Base-by-base conservation (phyloP, 2,888 invertebrate genomes). In the Aphidius colemani region DNA sequence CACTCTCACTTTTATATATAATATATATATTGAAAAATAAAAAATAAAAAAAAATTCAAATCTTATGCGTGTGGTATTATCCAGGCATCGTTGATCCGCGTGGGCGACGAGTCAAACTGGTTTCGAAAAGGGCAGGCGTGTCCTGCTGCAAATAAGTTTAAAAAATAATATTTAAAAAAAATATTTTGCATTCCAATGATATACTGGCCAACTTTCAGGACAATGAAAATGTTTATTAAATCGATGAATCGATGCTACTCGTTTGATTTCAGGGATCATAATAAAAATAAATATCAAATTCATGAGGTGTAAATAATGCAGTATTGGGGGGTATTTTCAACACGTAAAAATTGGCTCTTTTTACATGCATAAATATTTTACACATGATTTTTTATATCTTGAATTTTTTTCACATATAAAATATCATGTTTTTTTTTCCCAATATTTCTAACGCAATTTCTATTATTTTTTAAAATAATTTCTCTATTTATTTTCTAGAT, bases 231-330 rank as follows among this genome's bases (percentile, higher is more conserved):
- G 2, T 7, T 10, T 6, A 4, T 45, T 7, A 3, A 11, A 49
- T 49, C 49, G 11, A 18, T 18, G n/a, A n/a, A n/a, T n/a, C n/a
- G n/a, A 13, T 49, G 49, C 4, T n/a, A 49, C 49, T 11, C 7
- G 49, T 11, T n/a, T n/a, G n/a, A 7, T 49, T 49, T 11, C 49
- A 49, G 7, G 49, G 13, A n/a, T 49, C 11, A 6, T 13, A n/a
- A 11, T 49, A 49, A 1, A 58, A 56, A 59, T 61, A 66, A 70
- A 76, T 76, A 69, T 69, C 63, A 70, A 70, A 77, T 75, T 75
- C 74, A 76, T 75, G 73, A 73, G 72, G 69, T 60, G 69, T 77
- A 74, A 76, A 77, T 77, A 77, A 77, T 76, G 71, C 73, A 77
- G 67, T 68, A 69, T 64, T 70, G 66, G 66, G 30, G 53, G 18